Evolutionary conservation across 2,888 invertebrate species (phyloP), one percentile per base, ranked within the genome.

Genomic region (Agonum fuliginosum): DNA sequence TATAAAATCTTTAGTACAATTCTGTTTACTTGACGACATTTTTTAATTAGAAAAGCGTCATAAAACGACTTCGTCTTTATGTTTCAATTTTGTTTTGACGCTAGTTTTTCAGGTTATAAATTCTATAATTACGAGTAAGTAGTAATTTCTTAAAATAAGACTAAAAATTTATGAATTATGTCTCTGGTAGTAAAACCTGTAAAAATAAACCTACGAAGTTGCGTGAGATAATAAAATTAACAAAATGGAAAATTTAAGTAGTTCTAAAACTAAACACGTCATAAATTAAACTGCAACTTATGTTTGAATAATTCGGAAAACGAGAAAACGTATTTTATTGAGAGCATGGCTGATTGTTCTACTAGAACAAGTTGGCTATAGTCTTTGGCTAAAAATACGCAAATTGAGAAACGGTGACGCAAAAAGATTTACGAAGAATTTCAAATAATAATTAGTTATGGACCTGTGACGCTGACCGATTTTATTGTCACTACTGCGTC

Each of bases 381-480:
- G 22, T 24, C 54, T 20, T 67, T 67, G 41, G 37, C 67, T 67
- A 67, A 67, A 67, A 67, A 67, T 67, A 67, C 17, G 17, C 67
- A 67, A 67, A 41, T 12, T 24, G 54, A 24, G 24, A 67, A 67
- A 37, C 67, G 37, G 37, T 67, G 67, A 67, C 67, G 67, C 41
- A 67, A 34, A 65, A 27, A 30, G 62, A n/a, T 17, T 65, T 65
- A 65, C 62, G 67, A 4, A 37, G 67, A 67, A 67, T 19, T 65
- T 37, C 17, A 34, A 65, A 67, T 67, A 67, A 67, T 67, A 67
- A 22, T 67, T 41, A 17, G 54, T 24, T 20, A 20, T 48, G 20
- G 17, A 48, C 17, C 43, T 8, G 10, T 5, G n/a, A 37, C 37
- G 4, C 12, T 48, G 48, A 48, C 20, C 10, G 19, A 10, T 48